These are phyloP conservation scores for Catocala sponsa DNA, from an alignment of 2,888 invertebrate species.

Conservation along the genomic window DNA sequence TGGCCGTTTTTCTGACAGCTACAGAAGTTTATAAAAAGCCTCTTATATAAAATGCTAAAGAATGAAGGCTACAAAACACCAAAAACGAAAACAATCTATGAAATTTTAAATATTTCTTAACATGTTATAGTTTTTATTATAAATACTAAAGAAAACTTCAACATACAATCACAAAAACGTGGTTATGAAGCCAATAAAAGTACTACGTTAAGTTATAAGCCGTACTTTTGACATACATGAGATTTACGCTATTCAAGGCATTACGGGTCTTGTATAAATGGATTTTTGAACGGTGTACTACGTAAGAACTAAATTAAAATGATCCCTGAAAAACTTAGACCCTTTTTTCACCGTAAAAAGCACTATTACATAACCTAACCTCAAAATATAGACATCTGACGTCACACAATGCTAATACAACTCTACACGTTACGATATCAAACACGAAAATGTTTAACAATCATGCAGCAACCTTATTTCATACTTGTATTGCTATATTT, in stretches of 20 bases:
- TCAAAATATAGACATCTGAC: conserved; percentile 65
- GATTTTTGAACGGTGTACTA: conserved; percentile 12
- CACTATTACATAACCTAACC: conserved; percentile 83
- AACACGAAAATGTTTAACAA: conserved; percentile 46
- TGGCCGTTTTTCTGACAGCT: no score
- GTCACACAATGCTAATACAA: conserved; percentile 55
- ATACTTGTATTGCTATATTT: conserved; percentile 27
- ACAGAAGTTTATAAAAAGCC: no score
- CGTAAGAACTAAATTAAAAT: conserved; percentile 29
- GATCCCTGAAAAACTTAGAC: conserved; percentile 44
- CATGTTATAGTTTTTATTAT: conserved; percentile 8
- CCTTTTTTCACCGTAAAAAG: conserved; percentile 51
- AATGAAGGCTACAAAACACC: background rate
- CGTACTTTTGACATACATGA: conserved; percentile 17
- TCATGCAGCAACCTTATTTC: conserved; percentile 40
- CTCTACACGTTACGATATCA: conserved; percentile 28
- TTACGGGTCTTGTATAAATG: conserved; percentile 22
- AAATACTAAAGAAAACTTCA: conserved; percentile 3
- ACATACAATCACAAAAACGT: conserved; percentile 11
- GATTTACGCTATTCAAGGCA: conserved; percentile 19
- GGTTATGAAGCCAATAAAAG: conserved; percentile 16
- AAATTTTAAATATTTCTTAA: conserved; percentile 7
- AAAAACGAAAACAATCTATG: conserved; percentile 1
- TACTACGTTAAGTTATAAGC: conserved; percentile 9
- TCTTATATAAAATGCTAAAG: no score